Base-by-base conservation (phyloP, 2,797 vertebrate species). In the Pangasius sanitwongsei region DNA sequence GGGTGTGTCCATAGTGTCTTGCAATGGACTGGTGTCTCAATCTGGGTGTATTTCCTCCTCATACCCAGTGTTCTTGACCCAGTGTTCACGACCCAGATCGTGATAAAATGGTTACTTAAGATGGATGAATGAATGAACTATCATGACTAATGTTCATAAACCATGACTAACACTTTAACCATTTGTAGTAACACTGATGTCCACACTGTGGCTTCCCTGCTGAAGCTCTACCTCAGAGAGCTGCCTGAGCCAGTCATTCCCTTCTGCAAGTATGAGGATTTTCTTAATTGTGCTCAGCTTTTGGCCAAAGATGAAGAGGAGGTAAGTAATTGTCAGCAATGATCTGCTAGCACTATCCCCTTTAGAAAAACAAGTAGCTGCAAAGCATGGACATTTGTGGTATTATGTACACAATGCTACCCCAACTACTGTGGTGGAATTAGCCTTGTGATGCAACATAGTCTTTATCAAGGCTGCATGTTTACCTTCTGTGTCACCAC, bases 161-260 rank as follows among this genome's bases (percentile, higher is more conserved):
- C 81, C n/a, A 69, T 59, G 8, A 41, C 69, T 88, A 90, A 90
- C 77, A 9, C 78, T 72, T 20, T 44, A 86, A 9, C 37, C 0
- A 90, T 87, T 44, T 94, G 85, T 95, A 99, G 98, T 95, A 97
- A 97, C 87, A 99, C 98, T 0, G 98, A 99, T 4, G 96, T 99
- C 94, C 98, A 99, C 96, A 99, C 98, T 0, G 98, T 99, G 94
- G 98, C 98, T 8, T 99, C 98, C 67, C 95, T 99, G 92, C 94
- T 99, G 91, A 99, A 99, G 95, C 95, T 99, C 90, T 99, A 99
- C 91, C 96, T 99, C 37, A 95, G 98, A 84, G 98, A 99, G 96
- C 96, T 99, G 89, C 98, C 98, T 0, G 98, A 99, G 93, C 98
- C 98, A 0, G 97, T 99, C 92, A 95, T 99, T 91, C 98, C 98